These are phyloP conservation scores for Palaemon carinicauda DNA, from an alignment of 1,140 invertebrate species.

Conservation along the genomic window DNA sequence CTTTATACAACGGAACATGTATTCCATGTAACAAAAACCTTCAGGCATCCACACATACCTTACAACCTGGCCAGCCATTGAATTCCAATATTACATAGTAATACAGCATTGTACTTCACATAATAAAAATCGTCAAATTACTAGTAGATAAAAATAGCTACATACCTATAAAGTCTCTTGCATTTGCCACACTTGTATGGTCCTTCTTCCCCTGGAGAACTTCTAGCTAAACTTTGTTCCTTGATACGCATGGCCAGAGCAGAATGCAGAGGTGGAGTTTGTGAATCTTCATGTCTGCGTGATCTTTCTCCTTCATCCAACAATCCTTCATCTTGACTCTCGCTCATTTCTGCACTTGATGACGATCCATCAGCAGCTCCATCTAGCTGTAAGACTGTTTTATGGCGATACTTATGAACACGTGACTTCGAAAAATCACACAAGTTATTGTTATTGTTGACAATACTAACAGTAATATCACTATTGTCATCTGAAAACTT, in stretches of 20 bases:
- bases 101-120: too few relatives aligned
- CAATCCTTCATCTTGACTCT: conserved; percentile 61
- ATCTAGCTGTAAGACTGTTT: conserved; percentile 70
- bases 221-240: conserved; percentile 58
- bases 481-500: conserved; percentile 59
- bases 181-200: conserved; percentile 88
- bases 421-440: conserved; percentile 59
- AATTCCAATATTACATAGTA: too few relatives aligned
- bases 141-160: background rate
- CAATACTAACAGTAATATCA: conserved; percentile 59
- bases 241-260: conserved; percentile 56
- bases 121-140: too few relatives aligned
- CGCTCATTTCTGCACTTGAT: conserved; percentile 50
- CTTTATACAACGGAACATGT: too few relatives aligned
- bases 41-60: too few relatives aligned
- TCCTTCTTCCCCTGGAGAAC: conserved; percentile 67
- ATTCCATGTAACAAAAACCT: too few relatives aligned
- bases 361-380: conserved; percentile 70
- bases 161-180: conserved; percentile 81
- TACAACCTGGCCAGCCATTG: too few relatives aligned
- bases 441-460: conserved; percentile 60
- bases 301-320: conserved; percentile 11
- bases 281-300: conserved; percentile 18
- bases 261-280: conserved; percentile 46
- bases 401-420: conserved; percentile 52